phyloP scores from a whole-genome alignment of 2,113 vertebrate species.

The Melierax canorus region DNA sequence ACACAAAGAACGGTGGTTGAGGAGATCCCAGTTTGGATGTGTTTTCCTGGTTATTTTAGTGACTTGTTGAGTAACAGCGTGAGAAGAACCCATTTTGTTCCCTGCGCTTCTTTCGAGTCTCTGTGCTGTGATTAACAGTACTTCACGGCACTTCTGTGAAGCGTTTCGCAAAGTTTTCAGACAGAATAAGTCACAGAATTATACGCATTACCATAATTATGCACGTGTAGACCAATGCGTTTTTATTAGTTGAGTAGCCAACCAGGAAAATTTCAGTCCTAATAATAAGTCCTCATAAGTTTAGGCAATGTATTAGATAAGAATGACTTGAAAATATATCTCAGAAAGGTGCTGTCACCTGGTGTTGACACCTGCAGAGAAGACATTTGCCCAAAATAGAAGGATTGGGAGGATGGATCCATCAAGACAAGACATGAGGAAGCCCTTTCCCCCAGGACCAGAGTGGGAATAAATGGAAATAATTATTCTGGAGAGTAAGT shows the following conservation, averaged over 20 bases:
- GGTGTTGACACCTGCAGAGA: background rate
- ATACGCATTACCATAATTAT: background rate
- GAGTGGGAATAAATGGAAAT: background rate
- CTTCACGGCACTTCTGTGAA: background rate
- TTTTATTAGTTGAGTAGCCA: background rate
- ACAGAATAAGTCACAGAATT: background rate
- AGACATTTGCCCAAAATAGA: background rate
- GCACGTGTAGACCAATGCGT: background rate
- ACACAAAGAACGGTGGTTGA: background rate
- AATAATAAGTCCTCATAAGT: background rate
- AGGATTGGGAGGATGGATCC: background rate
- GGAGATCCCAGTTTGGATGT: background rate
- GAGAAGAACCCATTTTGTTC: background rate
- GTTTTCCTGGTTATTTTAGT: background rate
- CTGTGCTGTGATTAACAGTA: background rate
- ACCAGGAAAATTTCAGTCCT: background rate
- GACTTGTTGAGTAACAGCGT: background rate
- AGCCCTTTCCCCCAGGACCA: background rate
- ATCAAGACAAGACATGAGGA: background rate
- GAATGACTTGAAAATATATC: background rate
- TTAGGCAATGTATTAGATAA: background rate
- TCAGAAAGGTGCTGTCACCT: background rate
- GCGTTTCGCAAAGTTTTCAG: background rate
- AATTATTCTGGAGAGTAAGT: slow-evolving; percentile 26
- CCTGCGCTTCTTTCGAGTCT: background rate